Evolutionary conservation across 1,140 invertebrate genomes (phyloP).

Genomic region (Drosophila funebris): DNA sequence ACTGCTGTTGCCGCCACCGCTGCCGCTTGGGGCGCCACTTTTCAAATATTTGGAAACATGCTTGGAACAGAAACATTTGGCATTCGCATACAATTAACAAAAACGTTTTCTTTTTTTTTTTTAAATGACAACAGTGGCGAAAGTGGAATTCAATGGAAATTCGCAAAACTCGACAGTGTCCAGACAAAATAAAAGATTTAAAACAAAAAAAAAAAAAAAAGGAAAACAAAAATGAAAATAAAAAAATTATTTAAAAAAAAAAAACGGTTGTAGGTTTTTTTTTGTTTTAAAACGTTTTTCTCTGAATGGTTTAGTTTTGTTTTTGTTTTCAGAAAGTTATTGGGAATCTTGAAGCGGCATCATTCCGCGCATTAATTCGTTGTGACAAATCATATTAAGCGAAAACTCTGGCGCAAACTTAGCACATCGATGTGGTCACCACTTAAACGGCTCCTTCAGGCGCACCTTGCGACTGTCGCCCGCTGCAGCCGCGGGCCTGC

Average conservation of each 20-base stretch:
- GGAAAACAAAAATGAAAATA: slow-evolving; percentile 1
- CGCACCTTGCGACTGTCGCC: not conserved
- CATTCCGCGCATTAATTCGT: slow-evolving; percentile 14
- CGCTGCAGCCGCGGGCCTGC: not conserved
- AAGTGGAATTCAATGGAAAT: slow-evolving; percentile 23
- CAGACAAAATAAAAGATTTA: slow-evolving; percentile 20
- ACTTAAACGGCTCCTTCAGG: slow-evolving; percentile 4
- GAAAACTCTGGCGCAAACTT: slow-evolving; percentile 7
- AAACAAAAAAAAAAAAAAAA: slow-evolving; percentile 12
- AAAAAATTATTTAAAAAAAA: not conserved
- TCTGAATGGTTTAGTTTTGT: not conserved
- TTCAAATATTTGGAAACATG: slow-evolving; percentile 7
- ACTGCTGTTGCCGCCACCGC: not conserved
- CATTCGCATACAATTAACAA: slow-evolving; percentile 41
- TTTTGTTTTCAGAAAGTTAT: not conserved
- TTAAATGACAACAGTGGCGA: slow-evolving; percentile 30
- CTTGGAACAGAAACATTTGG: slow-evolving; percentile 37
- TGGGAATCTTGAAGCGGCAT: slow-evolving; percentile 27
- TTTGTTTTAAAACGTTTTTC: not conserved
- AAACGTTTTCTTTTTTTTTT: slow-evolving; percentile 10
- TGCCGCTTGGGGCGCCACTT: slow-evolving; percentile 7
- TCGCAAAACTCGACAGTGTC: slow-evolving; percentile 17
- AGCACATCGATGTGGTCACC: slow-evolving; percentile 5
- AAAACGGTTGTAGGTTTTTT: not conserved
- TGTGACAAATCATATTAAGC: not conserved